phyloP scores from a whole-genome alignment of 2,113 vertebrate genomes.

The Dromiciops gliroides region DNA sequence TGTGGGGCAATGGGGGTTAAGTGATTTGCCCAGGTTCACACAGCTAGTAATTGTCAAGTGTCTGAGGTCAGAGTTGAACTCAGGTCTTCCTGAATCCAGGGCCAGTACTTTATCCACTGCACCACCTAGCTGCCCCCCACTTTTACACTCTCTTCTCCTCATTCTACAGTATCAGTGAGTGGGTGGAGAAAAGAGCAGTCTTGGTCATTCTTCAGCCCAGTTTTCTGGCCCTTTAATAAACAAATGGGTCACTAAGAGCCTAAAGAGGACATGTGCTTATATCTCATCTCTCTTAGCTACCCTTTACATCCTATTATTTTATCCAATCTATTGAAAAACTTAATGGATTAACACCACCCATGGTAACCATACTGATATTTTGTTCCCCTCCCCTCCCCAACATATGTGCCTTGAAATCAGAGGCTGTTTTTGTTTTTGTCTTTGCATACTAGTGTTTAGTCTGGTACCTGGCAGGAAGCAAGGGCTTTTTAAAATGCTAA shows the following conservation, averaged over 20 bases:
- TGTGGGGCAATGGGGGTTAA: too few species aligned
- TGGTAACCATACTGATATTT: neutral
- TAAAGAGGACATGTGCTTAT: neutral
- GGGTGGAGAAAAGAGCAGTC: neutral
- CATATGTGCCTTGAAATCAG: neutral
- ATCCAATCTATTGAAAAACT: neutral
- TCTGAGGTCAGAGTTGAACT: too few species aligned
- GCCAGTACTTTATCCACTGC: too few species aligned
- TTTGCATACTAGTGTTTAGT: neutral
- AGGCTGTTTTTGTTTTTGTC: neutral
- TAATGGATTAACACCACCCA: neutral
- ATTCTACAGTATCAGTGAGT: neutral
- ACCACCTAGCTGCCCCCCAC: too few species aligned
- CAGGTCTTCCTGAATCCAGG: too few species aligned
- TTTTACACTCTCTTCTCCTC: neutral
- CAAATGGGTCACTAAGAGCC: neutral
- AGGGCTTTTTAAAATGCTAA: neutral
- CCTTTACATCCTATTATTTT: neutral
- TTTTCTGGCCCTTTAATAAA: neutral
- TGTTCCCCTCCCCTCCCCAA: neutral
- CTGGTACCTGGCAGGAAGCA: neutral
- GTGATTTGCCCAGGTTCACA: too few species aligned
- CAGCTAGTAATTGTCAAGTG: too few species aligned
- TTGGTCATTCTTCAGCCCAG: neutral
- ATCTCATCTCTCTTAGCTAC: neutral